Evolutionary conservation across 2,113 vertebrate species (phyloP).

Genomic region (Archocentrus centrarchus): DNA sequence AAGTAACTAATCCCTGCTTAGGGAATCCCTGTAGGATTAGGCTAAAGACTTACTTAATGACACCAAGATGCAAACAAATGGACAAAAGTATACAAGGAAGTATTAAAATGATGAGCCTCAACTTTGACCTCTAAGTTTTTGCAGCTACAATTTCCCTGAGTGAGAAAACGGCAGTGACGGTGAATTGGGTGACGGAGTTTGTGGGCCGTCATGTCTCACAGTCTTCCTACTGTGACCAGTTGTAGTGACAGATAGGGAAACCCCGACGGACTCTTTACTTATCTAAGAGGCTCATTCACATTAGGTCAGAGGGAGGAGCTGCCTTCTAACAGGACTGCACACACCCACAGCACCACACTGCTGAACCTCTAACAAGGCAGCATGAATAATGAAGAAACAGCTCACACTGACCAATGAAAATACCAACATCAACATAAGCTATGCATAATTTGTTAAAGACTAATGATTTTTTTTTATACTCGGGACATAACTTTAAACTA

Average conservation of each 20-base stretch:
- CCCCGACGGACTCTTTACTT: constrained; percentile 33
- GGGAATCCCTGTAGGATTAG: constrained; percentile 22
- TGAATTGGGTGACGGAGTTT: neutral
- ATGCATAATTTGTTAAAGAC: neutral
- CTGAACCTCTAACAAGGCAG: neutral
- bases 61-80: constrained; percentile 14
- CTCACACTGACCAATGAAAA: neutral
- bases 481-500: too few species aligned
- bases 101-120: neutral
- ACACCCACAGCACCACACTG: constrained; percentile 35
- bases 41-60: constrained; percentile 22
- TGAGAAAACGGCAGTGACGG: neutral
- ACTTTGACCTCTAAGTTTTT: neutral
- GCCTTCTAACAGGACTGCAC: constrained; percentile 26
- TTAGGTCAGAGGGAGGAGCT: constrained; percentile 51
- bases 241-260: constrained; percentile 58
- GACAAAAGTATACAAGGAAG: neutral
- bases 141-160: neutral
- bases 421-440: neutral
- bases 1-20: constrained; percentile 7
- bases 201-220: neutral
- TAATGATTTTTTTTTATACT: too few species aligned
- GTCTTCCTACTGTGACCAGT: constrained; percentile 6
- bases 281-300: constrained; percentile 64
- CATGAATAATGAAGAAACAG: neutral